These are phyloP conservation scores for Hypomecis punctinalis DNA, from an alignment of 2,888 invertebrate species.

Conservation along the genomic window DNA sequence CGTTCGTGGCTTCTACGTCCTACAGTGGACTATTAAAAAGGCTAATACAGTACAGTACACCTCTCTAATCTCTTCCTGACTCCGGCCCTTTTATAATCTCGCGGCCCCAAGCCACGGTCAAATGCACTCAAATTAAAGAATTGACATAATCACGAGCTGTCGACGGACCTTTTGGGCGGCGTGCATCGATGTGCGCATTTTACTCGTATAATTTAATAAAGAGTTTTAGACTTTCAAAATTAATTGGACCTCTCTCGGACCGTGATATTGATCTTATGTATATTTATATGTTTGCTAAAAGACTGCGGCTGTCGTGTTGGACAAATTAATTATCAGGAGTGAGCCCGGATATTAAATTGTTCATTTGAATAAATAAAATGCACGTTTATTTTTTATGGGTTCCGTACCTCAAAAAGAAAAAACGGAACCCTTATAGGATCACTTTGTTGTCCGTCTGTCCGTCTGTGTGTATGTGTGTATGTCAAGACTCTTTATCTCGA, in stretches of 20 bases:
- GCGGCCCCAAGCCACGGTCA: conserved; percentile 71
- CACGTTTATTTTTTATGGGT: not conserved
- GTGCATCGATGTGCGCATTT: conserved; percentile 65
- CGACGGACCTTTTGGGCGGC: conserved; percentile 38
- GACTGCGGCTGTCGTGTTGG: conserved; percentile 65
- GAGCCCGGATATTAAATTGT: conserved; percentile 45
- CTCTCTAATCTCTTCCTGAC: not conserved
- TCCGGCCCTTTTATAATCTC: conserved; percentile 62
- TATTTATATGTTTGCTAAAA: conserved; percentile 81
- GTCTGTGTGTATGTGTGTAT: no score
- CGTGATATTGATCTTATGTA: conserved; percentile 78
- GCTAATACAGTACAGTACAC: no score
- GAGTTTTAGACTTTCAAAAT: conserved; percentile 77
- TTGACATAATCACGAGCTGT: conserved; percentile 78
- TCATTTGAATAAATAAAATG: conserved; percentile 31
- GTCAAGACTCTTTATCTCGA: no score
- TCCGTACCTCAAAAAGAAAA: no score
- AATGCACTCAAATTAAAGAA: conserved; percentile 84
- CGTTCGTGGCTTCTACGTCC: no score
- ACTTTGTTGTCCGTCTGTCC: no score
- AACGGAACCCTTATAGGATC: no score
- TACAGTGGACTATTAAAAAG: no score
- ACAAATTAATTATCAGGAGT: conserved; percentile 62
- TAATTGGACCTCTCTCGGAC: conserved; percentile 69
- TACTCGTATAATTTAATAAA: conserved; percentile 84